These are phyloP conservation scores for Amblyraja radiata DNA, from an alignment of 2,797 vertebrate genomes.

Conservation along the genomic window DNA sequence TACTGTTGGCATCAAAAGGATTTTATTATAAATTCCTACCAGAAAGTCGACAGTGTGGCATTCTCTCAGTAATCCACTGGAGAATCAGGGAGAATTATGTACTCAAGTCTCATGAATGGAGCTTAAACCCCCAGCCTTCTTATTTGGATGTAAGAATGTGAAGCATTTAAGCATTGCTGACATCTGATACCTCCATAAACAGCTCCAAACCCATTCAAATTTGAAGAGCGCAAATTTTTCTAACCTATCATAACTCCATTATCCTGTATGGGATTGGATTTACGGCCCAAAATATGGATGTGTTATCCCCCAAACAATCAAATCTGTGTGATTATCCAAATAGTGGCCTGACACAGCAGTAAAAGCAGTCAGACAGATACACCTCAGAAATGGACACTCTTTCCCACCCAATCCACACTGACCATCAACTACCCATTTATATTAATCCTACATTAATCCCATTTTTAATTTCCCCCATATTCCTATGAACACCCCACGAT, in stretches of 20 bases:
- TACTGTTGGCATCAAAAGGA: neutral
- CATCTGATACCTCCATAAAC: no score
- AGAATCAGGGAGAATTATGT: neutral
- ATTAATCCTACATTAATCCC: no score
- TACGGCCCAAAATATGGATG: no score
- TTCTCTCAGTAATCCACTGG: neutral
- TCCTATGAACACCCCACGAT: no score
- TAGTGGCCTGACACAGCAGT: neutral
- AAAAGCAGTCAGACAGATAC: neutral
- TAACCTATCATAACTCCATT: neutral
- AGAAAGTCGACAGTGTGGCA: no score
- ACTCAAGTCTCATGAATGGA: neutral
- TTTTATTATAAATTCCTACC: neutral
- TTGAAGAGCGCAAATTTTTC: neutral
- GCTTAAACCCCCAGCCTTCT: neutral
- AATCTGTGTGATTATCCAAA: neutral
- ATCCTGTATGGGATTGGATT: neutral
- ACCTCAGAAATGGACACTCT: no score
- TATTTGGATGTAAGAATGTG: neutral
- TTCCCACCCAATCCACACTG: no score
- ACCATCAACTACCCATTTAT: no score
- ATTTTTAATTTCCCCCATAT: no score
- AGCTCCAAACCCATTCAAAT: neutral
- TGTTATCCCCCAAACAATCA: no score
- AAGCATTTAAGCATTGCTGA: neutral